Evolutionary conservation across 2,113 vertebrate genomes (phyloP).

Genomic region (Natator depressus): DNA sequence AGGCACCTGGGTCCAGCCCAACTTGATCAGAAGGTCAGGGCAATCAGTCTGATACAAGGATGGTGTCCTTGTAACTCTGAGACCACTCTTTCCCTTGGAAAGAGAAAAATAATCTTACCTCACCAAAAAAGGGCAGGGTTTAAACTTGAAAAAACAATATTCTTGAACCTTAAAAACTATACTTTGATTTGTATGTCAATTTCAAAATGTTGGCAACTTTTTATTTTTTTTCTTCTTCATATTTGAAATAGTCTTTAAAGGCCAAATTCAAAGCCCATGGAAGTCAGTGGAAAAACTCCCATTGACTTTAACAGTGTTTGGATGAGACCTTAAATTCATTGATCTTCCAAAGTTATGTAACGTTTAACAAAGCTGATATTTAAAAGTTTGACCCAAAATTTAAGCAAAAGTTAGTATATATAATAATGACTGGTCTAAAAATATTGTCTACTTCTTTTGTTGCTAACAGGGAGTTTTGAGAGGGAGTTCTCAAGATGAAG

Average conservation of each 20-base stretch:
- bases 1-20: not conserved
- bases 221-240: not conserved
- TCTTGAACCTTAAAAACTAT: not conserved
- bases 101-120: not conserved
- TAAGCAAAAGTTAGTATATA: constrained; percentile 49
- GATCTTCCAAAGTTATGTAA: not conserved
- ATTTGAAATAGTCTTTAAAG: not conserved
- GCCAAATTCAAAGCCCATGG: not conserved
- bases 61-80: not conserved
- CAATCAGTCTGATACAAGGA: not conserved
- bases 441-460: constrained; percentile 29
- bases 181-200: not conserved
- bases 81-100: not conserved
- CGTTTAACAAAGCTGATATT: constrained; percentile 36
- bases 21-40: not conserved
- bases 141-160: not conserved
- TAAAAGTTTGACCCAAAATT: constrained; percentile 59
- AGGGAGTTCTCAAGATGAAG: no score
- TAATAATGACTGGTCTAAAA: constrained; percentile 58
- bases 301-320: constrained; percentile 40
- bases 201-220: not conserved
- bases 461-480: no score
- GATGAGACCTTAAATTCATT: not conserved
- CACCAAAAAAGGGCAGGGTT: not conserved
- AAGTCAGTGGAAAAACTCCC: not conserved